These are phyloP conservation scores for Cyclura pinguis DNA, from an alignment of 2,797 vertebrate species.

Conservation along the genomic window DNA sequence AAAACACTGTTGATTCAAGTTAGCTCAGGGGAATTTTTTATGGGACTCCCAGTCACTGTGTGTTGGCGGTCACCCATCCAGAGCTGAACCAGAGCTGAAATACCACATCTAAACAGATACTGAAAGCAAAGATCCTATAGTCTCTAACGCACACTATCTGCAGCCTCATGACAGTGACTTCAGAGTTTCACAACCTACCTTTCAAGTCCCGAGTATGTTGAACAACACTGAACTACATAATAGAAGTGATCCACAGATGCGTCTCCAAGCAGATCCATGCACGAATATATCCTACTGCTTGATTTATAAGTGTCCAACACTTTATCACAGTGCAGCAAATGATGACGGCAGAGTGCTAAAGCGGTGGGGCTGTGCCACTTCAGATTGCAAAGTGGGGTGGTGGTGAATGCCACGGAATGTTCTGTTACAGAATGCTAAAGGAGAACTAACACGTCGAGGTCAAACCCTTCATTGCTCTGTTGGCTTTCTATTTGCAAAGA, in stretches of 20 bases:
- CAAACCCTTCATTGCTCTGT: background rate
- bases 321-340: background rate
- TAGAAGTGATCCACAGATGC: background rate
- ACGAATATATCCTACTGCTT: background rate
- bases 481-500: background rate
- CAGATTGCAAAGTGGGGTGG: background rate
- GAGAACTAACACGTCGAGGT: background rate
- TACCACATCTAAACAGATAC: background rate
- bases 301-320: background rate
- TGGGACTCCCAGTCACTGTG: no score
- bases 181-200: background rate
- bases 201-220: rapidly evolving
- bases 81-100: no score
- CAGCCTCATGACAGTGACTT: background rate
- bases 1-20: background rate
- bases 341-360: background rate
- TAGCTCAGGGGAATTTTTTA: background rate
- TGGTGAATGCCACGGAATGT: background rate
- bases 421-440: no score
- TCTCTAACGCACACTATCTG: background rate
- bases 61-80: no score
- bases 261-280: no score
- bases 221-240: background rate
- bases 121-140: no score
- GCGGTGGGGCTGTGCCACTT: background rate